These are phyloP conservation scores for Ceratoteleas bidentatus DNA, from an alignment of 1,140 invertebrate species.

Conservation along the genomic window DNA sequence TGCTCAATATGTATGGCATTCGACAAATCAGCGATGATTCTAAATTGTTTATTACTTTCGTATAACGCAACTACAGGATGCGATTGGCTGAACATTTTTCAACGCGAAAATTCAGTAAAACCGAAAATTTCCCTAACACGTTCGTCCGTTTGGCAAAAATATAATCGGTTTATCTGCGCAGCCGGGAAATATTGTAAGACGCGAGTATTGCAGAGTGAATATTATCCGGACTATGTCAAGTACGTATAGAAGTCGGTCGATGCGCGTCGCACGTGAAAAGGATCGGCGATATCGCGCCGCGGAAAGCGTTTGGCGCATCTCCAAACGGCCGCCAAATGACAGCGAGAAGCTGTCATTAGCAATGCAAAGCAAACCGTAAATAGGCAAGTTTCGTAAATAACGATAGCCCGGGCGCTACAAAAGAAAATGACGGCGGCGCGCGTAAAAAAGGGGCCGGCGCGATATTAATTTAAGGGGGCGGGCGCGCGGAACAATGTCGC, in stretches of 20 bases:
- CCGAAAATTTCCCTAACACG: no score
- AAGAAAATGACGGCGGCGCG: conserved; percentile 16
- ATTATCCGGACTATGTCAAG: conserved; percentile 50
- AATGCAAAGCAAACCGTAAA: conserved; percentile 71
- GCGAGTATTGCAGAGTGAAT: conserved; percentile 44
- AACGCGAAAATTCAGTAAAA: no score
- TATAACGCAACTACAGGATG: no score
- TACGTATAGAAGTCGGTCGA: conserved; percentile 52
- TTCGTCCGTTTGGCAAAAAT: conserved; percentile 21
- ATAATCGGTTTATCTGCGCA: conserved; percentile 40
- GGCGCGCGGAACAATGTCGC: conserved; percentile 10
- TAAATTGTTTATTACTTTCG: no score
- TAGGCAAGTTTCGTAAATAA: conserved; percentile 61
- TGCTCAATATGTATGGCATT: no score
- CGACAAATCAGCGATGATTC: no score
- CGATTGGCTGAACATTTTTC: no score
- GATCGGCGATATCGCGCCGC: conserved; percentile 54
- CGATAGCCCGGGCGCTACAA: conserved; percentile 17
- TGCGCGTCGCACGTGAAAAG: conserved; percentile 50
- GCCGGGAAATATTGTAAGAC: conserved; percentile 34
- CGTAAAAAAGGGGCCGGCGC: conserved; percentile 16
- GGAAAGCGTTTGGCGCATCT: conserved; percentile 62
- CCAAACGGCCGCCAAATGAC: conserved; percentile 69
- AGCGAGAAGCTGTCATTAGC: conserved; percentile 68
- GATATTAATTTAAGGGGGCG: conserved; percentile 56